Base-by-base conservation (phyloP, 2,797 vertebrate species). In the Aeoliscus strigatus region DNA sequence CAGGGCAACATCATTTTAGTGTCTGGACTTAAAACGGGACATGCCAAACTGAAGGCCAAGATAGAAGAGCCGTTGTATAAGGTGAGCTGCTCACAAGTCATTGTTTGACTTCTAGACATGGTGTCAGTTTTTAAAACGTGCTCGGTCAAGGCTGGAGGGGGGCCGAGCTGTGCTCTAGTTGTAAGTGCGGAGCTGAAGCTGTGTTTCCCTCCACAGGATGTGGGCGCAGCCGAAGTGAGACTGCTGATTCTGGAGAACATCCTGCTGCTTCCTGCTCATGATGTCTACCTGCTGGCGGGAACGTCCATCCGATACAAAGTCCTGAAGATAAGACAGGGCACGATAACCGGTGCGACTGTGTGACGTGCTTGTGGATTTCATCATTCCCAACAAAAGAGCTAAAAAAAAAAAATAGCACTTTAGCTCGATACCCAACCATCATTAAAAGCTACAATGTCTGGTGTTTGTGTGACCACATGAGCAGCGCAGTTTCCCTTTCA, bases 201-300 rank as follows among this genome's bases (percentile, higher is more conserved):
- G 27, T 61, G 42, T 68, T 73, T 37, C 45, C 42, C 17, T 70
- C 42, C 1, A 80, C 80, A 99, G 96, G 89, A 92, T 34, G 93
- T 99, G 13, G 89, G 55, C 10, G 91, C 94, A 21, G 94, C 96
- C 0, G 94, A 98, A 72, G 92, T 98, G 52, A 86, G 87, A 34
- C 83, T 99, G 33, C 86, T 99, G 77, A 96, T 98, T 74, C 82
- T 99, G 68, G 96, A 99, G 84, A 99, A 98, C 75, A 94, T 98
- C 61, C 88, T 99, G 61, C 83, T 99, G 68, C 92, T 87, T 64
- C 96, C 96, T 1, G 88, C 91, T 0, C 87, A 86, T 8, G 92
- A 96, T 6, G 69, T 98, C 52, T 95, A 96, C 84, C 82, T 99
- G 46, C 65, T 98, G 64, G 90, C 88, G 11, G 92, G 94, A 68